Base-by-base conservation (phyloP, 2,113 vertebrate species). In the Ammodytes dubius region DNA sequence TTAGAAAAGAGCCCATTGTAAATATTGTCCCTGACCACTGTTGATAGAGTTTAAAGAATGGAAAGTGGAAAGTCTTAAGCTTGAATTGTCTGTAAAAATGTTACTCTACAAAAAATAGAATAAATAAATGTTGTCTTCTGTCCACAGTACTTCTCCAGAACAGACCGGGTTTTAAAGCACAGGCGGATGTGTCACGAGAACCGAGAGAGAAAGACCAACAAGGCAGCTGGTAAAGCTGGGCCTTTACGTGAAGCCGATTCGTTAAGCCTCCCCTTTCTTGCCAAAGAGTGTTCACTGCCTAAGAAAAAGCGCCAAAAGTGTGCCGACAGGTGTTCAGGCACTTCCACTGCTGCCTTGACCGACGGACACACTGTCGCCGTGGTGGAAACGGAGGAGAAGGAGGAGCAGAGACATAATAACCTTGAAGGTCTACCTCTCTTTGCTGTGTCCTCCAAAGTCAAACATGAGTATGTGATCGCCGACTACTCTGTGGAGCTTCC, bases 171-270 rank as follows among this genome's bases (percentile, higher is more conserved):
- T 72, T 94, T 99, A 92, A 99, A 99, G 94, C 98, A 99, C 94
- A 98, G 99, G 91, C 96, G 98, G 77, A 99, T 99, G 98, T 99
- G 98, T 96, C 98, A 99, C 84, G 97, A 99, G 93, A 99, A 98
- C 92, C 95, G 97, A 15, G 97, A 99, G 85, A 96, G 96, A 90
- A 99, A 97, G 88, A 92, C 93, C 5, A 96, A 95, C 88, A 98
- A 97, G 94, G 95, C 95, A 80, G 95, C 95, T 76, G 95, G 94
- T 89, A 98, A 97, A 96, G 95, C 95, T 53, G 96, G 95, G 84
- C 94, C 96, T 83, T 85, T 96, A 83, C 95, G 90, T 76, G 95
- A 95, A 0, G 91, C 96, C 27, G 97, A 98, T 74, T 89, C 96
- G 61, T 88, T 94, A 27, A 92, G 92, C 81, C 96, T 97, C 90